Evolutionary conservation across 2,113 vertebrate genomes (phyloP).

Genomic region (Todiramphus saurophagus): DNA sequence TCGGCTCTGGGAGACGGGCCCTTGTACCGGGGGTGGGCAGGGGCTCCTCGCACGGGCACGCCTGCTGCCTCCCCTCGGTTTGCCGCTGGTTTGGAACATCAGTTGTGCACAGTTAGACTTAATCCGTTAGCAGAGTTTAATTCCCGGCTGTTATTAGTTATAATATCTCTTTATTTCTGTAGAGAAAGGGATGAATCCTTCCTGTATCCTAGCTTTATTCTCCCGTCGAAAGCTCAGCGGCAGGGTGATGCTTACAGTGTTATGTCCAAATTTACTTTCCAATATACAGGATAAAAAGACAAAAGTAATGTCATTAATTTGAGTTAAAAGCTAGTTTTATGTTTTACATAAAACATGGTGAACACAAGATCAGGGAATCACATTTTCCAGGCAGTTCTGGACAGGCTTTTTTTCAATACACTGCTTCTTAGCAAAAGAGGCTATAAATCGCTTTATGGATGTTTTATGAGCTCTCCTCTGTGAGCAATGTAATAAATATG

Average conservation of each 20-base stretch:
- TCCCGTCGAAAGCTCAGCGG: background rate
- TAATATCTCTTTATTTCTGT: background rate
- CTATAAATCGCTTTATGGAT: background rate
- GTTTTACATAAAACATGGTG: background rate
- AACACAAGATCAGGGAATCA: background rate
- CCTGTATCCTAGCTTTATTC: background rate
- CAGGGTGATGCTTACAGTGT: background rate
- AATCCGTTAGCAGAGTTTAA: background rate
- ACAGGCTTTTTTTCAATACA: background rate
- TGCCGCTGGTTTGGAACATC: background rate
- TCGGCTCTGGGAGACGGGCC: background rate
- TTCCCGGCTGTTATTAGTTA: background rate
- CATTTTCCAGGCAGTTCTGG: background rate
- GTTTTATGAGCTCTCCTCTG: background rate
- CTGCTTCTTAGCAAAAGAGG: background rate
- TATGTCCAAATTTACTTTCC: background rate
- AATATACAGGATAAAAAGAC: background rate
- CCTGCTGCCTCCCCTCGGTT: background rate
- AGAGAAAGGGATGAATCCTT: background rate
- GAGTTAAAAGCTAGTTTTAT: background rate
- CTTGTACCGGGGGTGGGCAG: background rate
- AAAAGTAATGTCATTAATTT: background rate
- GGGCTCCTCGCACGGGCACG: too few species aligned
- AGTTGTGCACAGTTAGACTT: background rate
- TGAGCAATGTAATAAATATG: background rate